These are phyloP conservation scores for Alauda arvensis DNA, from an alignment of 2,797 vertebrate genomes.

Conservation along the genomic window DNA sequence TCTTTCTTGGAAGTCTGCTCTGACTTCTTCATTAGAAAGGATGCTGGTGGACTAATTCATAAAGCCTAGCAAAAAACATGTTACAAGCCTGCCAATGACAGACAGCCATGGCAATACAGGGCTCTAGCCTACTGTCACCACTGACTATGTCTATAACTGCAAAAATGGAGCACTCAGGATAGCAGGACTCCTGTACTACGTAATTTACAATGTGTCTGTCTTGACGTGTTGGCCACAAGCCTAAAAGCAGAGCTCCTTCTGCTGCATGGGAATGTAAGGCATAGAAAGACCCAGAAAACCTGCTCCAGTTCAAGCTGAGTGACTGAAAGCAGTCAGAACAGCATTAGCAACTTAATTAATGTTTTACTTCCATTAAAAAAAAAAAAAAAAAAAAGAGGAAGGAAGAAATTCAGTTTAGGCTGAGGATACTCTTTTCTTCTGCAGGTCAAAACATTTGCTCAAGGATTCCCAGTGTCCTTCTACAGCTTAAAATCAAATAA, in stretches of 20 bases:
- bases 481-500: neutral
- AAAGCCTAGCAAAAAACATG: neutral
- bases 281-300: neutral
- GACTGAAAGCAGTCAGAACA: neutral
- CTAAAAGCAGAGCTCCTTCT: neutral
- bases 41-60: neutral
- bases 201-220: neutral
- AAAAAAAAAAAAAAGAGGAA: neutral
- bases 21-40: neutral
- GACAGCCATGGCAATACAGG: accelerated
- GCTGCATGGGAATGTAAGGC: neutral
- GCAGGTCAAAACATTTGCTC: neutral
- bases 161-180: neutral
- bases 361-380: neutral
- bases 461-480: neutral
- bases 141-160: neutral
- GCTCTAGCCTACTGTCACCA: neutral
- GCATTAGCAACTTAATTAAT: neutral
- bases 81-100: neutral
- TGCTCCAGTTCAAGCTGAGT: neutral
- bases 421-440: neutral
- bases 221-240: neutral
- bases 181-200: neutral
- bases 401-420: neutral
- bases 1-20: neutral